phyloP scores from a whole-genome alignment of 2,888 invertebrate genomes.

The Cryptocephalus moraei region DNA sequence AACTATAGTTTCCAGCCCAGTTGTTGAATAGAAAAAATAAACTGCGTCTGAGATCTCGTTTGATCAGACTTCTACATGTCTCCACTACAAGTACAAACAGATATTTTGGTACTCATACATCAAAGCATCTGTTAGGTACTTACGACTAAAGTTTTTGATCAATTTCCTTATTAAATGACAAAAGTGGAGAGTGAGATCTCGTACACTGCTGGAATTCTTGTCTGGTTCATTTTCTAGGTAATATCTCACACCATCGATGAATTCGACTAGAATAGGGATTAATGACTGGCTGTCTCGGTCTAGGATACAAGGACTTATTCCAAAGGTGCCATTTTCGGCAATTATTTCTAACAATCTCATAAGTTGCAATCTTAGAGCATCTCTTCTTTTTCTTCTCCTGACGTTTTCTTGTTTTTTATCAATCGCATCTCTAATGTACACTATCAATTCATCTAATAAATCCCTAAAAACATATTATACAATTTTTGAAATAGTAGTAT shows the following conservation, averaged over 20 bases:
- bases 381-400: slow-evolving; percentile 78
- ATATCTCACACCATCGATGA: slow-evolving; percentile 85
- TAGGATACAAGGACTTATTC: slow-evolving; percentile 71
- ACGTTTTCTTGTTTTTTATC: slow-evolving; percentile 97
- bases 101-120: background rate
- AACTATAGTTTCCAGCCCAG: slow-evolving; percentile 86
- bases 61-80: slow-evolving; percentile 72
- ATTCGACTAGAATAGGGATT: slow-evolving; percentile 81
- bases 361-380: slow-evolving; percentile 84
- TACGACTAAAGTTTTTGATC: slow-evolving; percentile 85
- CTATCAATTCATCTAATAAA: slow-evolving; percentile 88
- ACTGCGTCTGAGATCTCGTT: slow-evolving; percentile 75
- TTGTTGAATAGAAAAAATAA: slow-evolving; percentile 86
- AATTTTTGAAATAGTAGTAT: background rate
- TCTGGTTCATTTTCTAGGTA: slow-evolving; percentile 91
- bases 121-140: slow-evolving; percentile 33
- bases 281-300: slow-evolving; percentile 69
- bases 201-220: slow-evolving; percentile 77
- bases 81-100: slow-evolving; percentile 56
- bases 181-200: slow-evolving; percentile 87
- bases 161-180: slow-evolving; percentile 90
- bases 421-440: slow-evolving; percentile 88
- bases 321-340: slow-evolving; percentile 84
- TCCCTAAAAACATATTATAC: slow-evolving; percentile 51
- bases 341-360: slow-evolving; percentile 86